phyloP scores from a whole-genome alignment of 2,797 vertebrate species.

The Kryptopterus vitreolus region DNA sequence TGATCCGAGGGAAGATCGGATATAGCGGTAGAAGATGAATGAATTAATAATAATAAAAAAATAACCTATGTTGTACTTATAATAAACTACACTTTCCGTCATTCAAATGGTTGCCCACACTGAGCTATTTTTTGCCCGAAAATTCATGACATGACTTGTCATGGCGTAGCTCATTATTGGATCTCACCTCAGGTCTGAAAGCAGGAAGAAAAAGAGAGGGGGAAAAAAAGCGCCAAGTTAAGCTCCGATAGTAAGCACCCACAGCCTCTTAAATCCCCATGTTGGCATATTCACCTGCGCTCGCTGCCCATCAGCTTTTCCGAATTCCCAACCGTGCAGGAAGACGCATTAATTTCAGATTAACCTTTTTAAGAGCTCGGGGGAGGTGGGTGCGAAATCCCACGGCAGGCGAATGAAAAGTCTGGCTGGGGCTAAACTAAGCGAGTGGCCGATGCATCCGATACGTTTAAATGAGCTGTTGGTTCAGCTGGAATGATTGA shows the following conservation, averaged over 20 bases:
- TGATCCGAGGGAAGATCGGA: no score
- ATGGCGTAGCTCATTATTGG: constrained; percentile 32
- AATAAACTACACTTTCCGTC: constrained; percentile 29
- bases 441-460: constrained; percentile 61
- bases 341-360: constrained; percentile 61
- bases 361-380: constrained; percentile 58
- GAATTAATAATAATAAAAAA: no score
- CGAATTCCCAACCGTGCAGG: constrained; percentile 28
- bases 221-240: constrained; percentile 43
- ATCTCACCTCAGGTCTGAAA: constrained; percentile 44
- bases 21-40: no score
- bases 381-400: constrained; percentile 51
- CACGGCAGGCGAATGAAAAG: constrained; percentile 47
- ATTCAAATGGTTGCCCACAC: constrained; percentile 23
- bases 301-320: constrained; percentile 40
- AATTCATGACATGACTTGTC: constrained; percentile 12
- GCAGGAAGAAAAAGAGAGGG: no score
- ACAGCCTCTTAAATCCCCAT: constrained; percentile 41
- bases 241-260: constrained; percentile 50
- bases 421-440: constrained; percentile 63
- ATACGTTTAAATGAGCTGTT: constrained; percentile 67
- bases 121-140: constrained; percentile 22
- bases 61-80: neutral
- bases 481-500: constrained; percentile 71
- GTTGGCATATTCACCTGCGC: constrained; percentile 20